Evolutionary conservation across 2,797 vertebrate species (phyloP), one percentile per base, ranked within the genome.

Genomic region (Lindbergichthys nudifrons): DNA sequence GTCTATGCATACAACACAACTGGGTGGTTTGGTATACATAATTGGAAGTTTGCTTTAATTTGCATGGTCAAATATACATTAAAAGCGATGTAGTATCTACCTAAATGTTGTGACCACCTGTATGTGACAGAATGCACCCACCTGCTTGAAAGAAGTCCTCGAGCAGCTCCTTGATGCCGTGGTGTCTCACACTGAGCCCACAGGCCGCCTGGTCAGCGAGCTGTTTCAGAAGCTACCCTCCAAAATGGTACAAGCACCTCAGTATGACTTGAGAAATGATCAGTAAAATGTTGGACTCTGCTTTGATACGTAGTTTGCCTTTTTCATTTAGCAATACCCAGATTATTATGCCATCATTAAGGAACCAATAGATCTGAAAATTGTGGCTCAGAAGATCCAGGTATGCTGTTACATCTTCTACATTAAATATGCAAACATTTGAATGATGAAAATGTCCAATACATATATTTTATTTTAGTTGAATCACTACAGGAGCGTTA

Each of bases 321-420:
- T 59, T 93, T 90, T 80, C 10, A 4, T 83, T 67, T 85, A 99
- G 98, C 98, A 99, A 97, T 99, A 99, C 92, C 98, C 98, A 84
- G 98, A 99, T 94, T 99, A 99, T 95, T 99, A 97, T 89, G 97
- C 97, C 88, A 96, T 99, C 93, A 99, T 99, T 88, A 99, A 99
- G 91, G 98, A 99, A 70, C 98, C 98, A 51, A 98, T 99, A 61
- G 98, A 99, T 94, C 95, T 99, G 86, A 99, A 98, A 94, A 95
- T 95, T 65, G 95, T 99, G 73, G 95, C 97, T 67, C 98, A 99
- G 82, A 97, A 97, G 92, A 99, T 99, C 94, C 98, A 99, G 97
- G 98, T 99, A 82, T 6, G 14, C 10, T 12, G 0, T 71, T 42
- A n/a, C 2, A 62, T 3, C 1, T 51, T 8, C 7, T 46, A 15